Percentiles rank a stretch among this genome's conserved stretches.
phyloP scores from a whole-genome alignment of 1,140 invertebrate species.

The Bombyx mandarina region DNA sequence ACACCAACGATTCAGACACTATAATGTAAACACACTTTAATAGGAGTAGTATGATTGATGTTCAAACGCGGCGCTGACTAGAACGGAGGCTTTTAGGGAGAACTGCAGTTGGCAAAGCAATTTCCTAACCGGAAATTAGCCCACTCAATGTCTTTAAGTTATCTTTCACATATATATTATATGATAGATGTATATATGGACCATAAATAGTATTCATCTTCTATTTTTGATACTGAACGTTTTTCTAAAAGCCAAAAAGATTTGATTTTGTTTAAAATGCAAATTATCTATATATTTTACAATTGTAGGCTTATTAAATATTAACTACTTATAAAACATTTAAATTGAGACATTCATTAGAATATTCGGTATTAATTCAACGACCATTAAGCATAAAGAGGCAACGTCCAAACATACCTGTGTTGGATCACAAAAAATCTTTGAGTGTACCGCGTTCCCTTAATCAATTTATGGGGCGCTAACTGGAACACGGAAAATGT shows the following conservation, averaged over 20 bases:
- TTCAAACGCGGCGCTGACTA: constrained; percentile 21
- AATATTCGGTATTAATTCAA: too few species aligned
- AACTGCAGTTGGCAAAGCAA: constrained; percentile 44
- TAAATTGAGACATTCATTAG: too few species aligned
- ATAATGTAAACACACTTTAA: constrained; percentile 1
- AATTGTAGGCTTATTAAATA: too few species aligned
- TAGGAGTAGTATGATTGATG: constrained; percentile 37
- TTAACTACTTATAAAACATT: too few species aligned
- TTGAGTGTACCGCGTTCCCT: constrained; percentile 54
- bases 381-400: constrained; percentile 4
- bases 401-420: constrained; percentile 29
- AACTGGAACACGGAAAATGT: constrained; percentile 70
- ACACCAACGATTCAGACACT: constrained; percentile 21
- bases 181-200: too few species aligned
- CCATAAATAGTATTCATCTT: too few species aligned
- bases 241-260: too few species aligned
- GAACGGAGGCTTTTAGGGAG: constrained; percentile 48
- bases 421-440: constrained; percentile 54
- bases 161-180: too few species aligned
- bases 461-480: constrained; percentile 70
- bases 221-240: too few species aligned
- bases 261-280: too few species aligned
- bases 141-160: constrained; percentile 3
- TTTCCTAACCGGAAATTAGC: constrained; percentile 63
- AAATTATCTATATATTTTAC: too few species aligned